A percentile compares a stretch with the other conserved stretches of the same genome.
phyloP scores from a whole-genome alignment of 2,797 vertebrate genomes.

The Gymnodraco acuticeps region DNA sequence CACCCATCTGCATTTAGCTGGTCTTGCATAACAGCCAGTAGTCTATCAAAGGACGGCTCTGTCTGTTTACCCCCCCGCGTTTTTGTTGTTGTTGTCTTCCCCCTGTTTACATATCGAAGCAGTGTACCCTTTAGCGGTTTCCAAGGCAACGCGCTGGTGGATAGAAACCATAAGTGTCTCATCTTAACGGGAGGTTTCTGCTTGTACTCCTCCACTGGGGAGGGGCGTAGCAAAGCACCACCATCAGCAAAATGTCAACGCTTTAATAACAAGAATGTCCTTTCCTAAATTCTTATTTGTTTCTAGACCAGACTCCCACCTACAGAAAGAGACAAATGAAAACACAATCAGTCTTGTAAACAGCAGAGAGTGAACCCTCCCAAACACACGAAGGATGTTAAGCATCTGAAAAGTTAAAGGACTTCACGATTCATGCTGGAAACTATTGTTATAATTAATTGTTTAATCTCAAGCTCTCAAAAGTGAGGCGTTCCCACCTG shows the following conservation, averaged over 20 bases:
- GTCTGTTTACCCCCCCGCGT: constrained; percentile 32
- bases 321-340: constrained; percentile 62
- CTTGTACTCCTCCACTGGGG: constrained; percentile 13
- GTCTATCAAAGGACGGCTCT: constrained; percentile 48
- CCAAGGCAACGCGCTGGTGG: constrained; percentile 79
- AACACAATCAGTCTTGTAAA: constrained; percentile 45
- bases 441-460: background rate
- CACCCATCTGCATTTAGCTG: constrained; percentile 54
- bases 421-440: background rate
- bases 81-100: constrained; percentile 30
- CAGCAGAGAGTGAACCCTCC: constrained; percentile 25
- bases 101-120: constrained; percentile 70
- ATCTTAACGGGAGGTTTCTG: constrained; percentile 42
- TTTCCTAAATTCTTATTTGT: too few species aligned
- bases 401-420: background rate
- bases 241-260: constrained; percentile 41
- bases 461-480: background rate
- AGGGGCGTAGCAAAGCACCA: constrained; percentile 23
- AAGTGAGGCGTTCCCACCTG: too few species aligned
- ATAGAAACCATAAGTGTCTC: constrained; percentile 35
- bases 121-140: constrained; percentile 72
- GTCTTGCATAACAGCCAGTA: constrained; percentile 75
- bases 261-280: background rate
- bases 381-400: constrained; percentile 19
- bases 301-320: constrained; percentile 3